These are phyloP conservation scores for Parauchenoglanis ngamensis DNA, from an alignment of 2,797 vertebrate species.

Conservation along the genomic window DNA sequence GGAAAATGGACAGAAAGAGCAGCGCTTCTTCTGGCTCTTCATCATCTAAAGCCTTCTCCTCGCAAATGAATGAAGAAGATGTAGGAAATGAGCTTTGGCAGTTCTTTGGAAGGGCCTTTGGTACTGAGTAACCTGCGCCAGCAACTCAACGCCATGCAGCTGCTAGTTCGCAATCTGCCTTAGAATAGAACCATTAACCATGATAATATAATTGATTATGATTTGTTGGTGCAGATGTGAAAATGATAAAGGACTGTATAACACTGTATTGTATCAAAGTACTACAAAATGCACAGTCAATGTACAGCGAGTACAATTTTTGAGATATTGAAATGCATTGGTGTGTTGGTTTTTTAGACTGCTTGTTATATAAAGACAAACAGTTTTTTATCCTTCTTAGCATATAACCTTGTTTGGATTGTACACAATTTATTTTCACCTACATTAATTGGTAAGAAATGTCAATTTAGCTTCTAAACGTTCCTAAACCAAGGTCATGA, in stretches of 20 bases:
- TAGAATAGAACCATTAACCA: slow-evolving; percentile 10
- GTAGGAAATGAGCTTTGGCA: slow-evolving; percentile 5
- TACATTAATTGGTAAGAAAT: background rate
- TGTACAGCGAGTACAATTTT: background rate
- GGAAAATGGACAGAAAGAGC: background rate
- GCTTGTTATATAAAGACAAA: background rate
- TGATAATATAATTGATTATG: slow-evolving; percentile 19
- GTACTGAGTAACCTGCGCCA: background rate
- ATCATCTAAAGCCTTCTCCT: background rate
- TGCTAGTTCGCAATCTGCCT: slow-evolving; percentile 8
- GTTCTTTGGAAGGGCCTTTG: background rate
- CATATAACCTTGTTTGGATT: background rate
- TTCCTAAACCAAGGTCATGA: background rate
- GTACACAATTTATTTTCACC: background rate
- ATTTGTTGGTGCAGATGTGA: slow-evolving; percentile 12
- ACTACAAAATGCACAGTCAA: background rate
- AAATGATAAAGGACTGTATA: background rate
- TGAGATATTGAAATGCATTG: background rate
- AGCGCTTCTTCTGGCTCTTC: background rate
- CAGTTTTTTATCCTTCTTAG: background rate
- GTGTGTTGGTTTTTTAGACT: background rate
- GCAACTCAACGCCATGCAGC: background rate
- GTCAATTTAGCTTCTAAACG: background rate
- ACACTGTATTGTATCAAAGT: background rate
- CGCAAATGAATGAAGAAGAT: background rate